A percentile compares a stretch with the other conserved stretches of the same genome.
These are phyloP conservation scores for Oxystoma pomonae DNA, from an alignment of 2,888 invertebrate species.

Conservation along the genomic window DNA sequence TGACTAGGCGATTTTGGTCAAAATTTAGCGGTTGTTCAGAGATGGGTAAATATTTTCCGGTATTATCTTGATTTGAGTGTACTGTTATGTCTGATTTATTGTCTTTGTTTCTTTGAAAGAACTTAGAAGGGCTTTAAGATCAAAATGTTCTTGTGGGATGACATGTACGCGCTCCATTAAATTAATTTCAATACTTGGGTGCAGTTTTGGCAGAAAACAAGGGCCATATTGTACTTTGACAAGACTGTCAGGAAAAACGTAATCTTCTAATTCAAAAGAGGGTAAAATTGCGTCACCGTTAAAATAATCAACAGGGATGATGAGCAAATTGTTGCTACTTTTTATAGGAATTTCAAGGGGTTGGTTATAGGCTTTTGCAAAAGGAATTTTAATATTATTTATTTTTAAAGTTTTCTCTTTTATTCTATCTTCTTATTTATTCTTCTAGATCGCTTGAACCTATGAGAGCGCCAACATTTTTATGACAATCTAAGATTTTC, in stretches of 20 bases:
- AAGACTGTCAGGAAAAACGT: too few relatives aligned
- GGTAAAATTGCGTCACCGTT: too few relatives aligned
- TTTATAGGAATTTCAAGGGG: too few relatives aligned
- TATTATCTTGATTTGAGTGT: neutral
- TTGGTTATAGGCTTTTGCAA: neutral
- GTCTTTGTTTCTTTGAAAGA: neutral
- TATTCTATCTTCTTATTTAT: neutral
- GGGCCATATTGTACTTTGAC: too few relatives aligned
- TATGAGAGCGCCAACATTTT: neutral
- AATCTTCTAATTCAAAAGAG: too few relatives aligned
- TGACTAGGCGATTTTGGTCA: neutral
- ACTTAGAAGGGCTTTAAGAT: too few relatives aligned
- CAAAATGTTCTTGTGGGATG: too few relatives aligned
- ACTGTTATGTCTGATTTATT: neutral
- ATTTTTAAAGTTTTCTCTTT: neutral
- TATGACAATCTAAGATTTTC: neutral
- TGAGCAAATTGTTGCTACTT: too few relatives aligned
- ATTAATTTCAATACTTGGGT: too few relatives aligned
- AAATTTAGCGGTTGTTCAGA: neutral
- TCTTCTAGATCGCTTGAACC: neutral
- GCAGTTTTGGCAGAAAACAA: too few relatives aligned
- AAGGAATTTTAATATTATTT: neutral
- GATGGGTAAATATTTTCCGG: constrained; percentile 1
- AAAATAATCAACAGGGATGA: too few relatives aligned
- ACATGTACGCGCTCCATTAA: too few relatives aligned